These are phyloP conservation scores for Cyprinus carpio DNA, from an alignment of 2,113 vertebrate genomes.

Conservation along the genomic window DNA sequence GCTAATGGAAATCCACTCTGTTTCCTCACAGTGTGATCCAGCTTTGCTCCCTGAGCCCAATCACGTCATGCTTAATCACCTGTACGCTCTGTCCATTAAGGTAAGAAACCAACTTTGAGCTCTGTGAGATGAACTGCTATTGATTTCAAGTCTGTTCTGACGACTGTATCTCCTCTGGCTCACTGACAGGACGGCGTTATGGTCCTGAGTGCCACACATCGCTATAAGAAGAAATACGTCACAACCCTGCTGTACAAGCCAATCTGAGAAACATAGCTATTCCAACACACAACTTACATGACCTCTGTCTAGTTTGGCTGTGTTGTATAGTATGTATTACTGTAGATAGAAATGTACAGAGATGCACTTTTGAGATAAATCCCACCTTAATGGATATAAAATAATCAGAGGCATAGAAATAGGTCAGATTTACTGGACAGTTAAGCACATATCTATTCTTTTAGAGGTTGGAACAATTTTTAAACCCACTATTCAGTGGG, in stretches of 20 bases:
- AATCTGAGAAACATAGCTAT: slow-evolving; percentile 66
- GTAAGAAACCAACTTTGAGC: slow-evolving; percentile 69
- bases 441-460: not conserved
- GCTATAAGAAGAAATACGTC: slow-evolving; percentile 99
- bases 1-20: not conserved
- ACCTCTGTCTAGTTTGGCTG: not conserved
- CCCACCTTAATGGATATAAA: not conserved
- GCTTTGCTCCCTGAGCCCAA: slow-evolving; percentile 95
- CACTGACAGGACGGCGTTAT: slow-evolving; percentile 88
- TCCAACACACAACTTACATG: not conserved
- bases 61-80: slow-evolving; percentile 98
- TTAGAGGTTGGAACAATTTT: not conserved
- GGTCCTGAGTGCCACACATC: slow-evolving; percentile 96
- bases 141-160: slow-evolving; percentile 7
- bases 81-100: slow-evolving; percentile 97
- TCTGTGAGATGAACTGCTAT: not conserved
- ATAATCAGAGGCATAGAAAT: not conserved
- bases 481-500: not conserved
- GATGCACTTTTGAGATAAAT: slow-evolving; percentile 8
- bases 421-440: not conserved
- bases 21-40: slow-evolving; percentile 86
- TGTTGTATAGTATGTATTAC: not conserved
- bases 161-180: slow-evolving; percentile 9
- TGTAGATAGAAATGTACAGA: slow-evolving; percentile 21
- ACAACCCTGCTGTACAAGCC: slow-evolving; percentile 86